Conservation (phyloP, 2,113 vertebrate genomes). For the Dipodomys stephensi region DNA sequence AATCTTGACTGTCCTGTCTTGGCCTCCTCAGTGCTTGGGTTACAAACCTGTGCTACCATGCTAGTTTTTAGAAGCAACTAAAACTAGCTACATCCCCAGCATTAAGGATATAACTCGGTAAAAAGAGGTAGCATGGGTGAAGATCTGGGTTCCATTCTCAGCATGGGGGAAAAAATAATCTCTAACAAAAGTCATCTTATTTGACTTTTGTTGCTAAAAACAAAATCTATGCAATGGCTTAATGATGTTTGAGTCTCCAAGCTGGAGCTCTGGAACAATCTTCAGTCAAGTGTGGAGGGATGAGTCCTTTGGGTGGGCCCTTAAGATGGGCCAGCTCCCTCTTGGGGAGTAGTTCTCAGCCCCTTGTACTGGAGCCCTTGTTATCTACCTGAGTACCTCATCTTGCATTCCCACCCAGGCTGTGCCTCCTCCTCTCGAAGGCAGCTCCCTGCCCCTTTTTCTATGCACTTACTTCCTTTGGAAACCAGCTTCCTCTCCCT, state of each 20-base stretch:
- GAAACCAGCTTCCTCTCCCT: not conserved
- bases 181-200: not conserved
- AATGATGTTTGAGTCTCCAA: not conserved
- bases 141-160: too few species aligned
- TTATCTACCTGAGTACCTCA: not conserved
- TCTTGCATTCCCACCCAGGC: not conserved
- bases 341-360: accelerated
- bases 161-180: not conserved
- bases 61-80: not conserved
- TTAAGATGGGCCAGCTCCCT: not conserved
- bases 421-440: not conserved
- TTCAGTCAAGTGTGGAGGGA: not conserved
- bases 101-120: not conserved
- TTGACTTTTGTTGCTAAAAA: not conserved
- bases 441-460: not conserved
- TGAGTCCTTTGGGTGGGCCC: not conserved
- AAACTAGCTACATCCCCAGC: too few species aligned
- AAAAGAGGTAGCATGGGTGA: not conserved
- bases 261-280: not conserved
- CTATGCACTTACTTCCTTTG: not conserved
- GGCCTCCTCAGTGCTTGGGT: not conserved
- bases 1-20: not conserved
- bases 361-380: too few species aligned
- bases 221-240: not conserved
- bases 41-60: not conserved